Evolutionary conservation across 2,888 invertebrate genomes (phyloP), one percentile per base, ranked within the genome.

Genomic region (Saturnia pavonia): DNA sequence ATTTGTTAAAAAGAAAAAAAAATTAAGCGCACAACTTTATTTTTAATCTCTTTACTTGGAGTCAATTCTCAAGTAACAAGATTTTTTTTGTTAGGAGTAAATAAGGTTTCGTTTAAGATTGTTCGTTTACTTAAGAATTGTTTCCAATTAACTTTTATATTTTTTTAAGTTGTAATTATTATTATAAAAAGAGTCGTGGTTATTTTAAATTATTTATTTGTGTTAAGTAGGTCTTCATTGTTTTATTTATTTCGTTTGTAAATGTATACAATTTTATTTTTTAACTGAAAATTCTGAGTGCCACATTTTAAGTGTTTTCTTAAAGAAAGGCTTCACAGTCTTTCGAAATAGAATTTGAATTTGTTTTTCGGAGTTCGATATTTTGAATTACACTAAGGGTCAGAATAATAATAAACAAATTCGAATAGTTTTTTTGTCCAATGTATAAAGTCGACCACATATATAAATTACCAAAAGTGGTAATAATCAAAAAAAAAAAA

Each of bases 171-270:
- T 27, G 57, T 60, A 60, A 60, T 60, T 60, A 60, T 60, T 60
- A 25, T 27, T 27, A 60, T 27, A 60, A 14, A 60, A 25, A 27
- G 14, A 60, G 25, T 6, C 22, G 22, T 60, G 27, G 27, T 60
- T 60, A 60, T 60, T 60, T 60, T 60, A 60, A 60, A 60, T 60
- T 60, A 60, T 60, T 60, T 60, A 60, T 60, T 60, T 27, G 25
- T 27, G 57, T 60, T 60, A 60, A 27, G 25, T 60, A 60, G 54
- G 22, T 54, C 54, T 54, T 27, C 1, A 54, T 22, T 27, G 25
- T 60, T 27, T 60, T 60, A 60, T 60, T 60, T 60, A 60, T 60
- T 60, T 60, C 14, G 12, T 27, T 60, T 60, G 25, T 60, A 11
- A 27, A 14, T 27, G 25, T 60, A 60, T 27, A 60, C 25, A 14